Conservation (phyloP, 2,113 vertebrate genomes). For the Lichenostomus cassidix region DNA sequence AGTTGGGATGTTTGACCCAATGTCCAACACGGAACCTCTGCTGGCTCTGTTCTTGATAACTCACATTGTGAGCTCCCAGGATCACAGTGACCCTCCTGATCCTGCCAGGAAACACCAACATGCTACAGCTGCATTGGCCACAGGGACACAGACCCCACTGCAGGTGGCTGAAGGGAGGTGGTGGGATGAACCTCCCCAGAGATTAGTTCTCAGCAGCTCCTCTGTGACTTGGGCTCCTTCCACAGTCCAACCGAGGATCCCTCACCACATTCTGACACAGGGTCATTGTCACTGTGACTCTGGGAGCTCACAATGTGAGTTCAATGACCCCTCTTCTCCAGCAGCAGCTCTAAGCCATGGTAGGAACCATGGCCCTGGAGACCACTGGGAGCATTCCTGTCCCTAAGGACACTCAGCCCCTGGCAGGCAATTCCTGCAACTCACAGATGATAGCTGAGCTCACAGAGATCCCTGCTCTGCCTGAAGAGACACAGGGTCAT, state of each 20-base stretch:
- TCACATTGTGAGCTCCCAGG: background rate
- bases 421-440: background rate
- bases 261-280: background rate
- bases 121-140: background rate
- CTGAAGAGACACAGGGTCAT: background rate
- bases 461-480: background rate
- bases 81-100: rapidly evolving
- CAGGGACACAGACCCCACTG: background rate
- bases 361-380: background rate
- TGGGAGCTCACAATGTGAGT: too few species aligned
- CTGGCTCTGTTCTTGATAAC: rapidly evolving
- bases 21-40: rapidly evolving
- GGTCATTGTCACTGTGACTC: too few species aligned
- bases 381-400: background rate
- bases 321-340: background rate
- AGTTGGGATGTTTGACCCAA: background rate
- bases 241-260: background rate
- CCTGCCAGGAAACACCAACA: background rate
- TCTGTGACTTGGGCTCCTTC: background rate
- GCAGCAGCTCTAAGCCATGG: background rate
- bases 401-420: background rate
- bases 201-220: background rate
- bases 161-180: background rate
- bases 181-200: background rate
- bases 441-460: background rate